Base-by-base conservation (phyloP, 2,797 vertebrate genomes). In the Poecilia picta region DNA sequence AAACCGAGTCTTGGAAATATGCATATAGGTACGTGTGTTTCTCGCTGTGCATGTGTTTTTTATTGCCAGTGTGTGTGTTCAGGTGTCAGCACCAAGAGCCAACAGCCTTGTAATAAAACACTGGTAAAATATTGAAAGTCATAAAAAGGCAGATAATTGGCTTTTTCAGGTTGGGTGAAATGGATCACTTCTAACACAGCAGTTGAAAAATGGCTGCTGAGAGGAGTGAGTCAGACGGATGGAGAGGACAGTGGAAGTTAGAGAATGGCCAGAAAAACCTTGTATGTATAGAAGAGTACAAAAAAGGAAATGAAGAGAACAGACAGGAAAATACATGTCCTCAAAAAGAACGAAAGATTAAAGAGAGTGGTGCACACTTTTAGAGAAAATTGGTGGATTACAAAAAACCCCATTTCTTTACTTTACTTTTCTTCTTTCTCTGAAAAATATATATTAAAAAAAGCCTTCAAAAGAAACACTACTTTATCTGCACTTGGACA, bases 141-240 rank as follows among this genome's bases (percentile, higher is more conserved):
- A 93, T 93, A 90, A 94, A 94, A 94, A 92, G 85, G 81, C 81
- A 89, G 89, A 90, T 95, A 95, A 95, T 95, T 95, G 92, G 73
- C 88, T 93, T 94, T 95, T 94, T 91, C 78, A 85, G 86, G 82
- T 87, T 80, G 53, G 80, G 89, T 81, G 90, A 91, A 92, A 92
- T 89, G 85, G 90, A 93, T 92, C 88, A 87, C 86, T 88, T 88
- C 83, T 89, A 88, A 91, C 25, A 55, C 81, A 80, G 78, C 86
- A 74, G 72, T 85, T 88, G 85, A 92, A 83, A 91, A 92, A 91
- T 85, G 75, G 78, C 85, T 86, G 81, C 68, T 76, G 75, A 87
- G 74, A 87, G 72, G 79, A 81, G 75, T 77, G 83, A 83, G 77
- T 78, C 71, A 62, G 75, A 72, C 59, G 55, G 75, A 80, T 79